Base-by-base conservation (phyloP, 2,888 invertebrate genomes). In the Linnaemya tessellans region DNA sequence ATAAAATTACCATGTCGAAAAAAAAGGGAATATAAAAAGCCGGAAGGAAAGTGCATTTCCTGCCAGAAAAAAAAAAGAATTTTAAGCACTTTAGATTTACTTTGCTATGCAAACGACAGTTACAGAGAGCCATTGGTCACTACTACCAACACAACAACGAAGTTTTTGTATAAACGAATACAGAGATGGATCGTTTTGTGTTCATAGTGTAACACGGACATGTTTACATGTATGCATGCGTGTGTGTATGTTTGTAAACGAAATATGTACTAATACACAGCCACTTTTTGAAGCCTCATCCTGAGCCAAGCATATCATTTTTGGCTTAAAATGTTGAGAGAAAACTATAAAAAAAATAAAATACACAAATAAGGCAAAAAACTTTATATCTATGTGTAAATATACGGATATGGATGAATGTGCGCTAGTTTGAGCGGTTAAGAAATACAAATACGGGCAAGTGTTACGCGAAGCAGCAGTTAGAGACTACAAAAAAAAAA, bases 1-100 rank as follows among this genome's bases (percentile, higher is more conserved):
- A 84, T 75, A 81, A 81, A 49, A 80, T 68, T 67, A 81, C 70
- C 64, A 75, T 67, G 70, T 64, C 22, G 13, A 73, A 75, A 70
- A 73, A 43, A 18, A 79, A 84, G n/a, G n/a, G 68, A 81, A 78
- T 64, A 86, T 73, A 78, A 89, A 88, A 88, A 88, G 77, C 88
- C 88, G 89, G 88, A 90, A 89, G 89, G 88, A 87, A 89, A 89
- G 88, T 90, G 90, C 89, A 90, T 90, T 90, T 90, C 88, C 88
- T 90, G 90, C 89, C 91, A 90, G 88, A 89, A 77, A 84, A 74
- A 71, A 77, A 68, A 65, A 75, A 64, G 35, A 64, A 35, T 88
- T 88, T 87, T 88, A 89, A 90, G 89, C 89, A 89, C 88, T 91
- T 89, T 89, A 88, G 88, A 88, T 88, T 89, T 88, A 87, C 89